A percentile compares a stretch with the other conserved stretches of the same genome.
Conservation (phyloP, 2,113 vertebrate species). For the Phocoena phocoena region DNA sequence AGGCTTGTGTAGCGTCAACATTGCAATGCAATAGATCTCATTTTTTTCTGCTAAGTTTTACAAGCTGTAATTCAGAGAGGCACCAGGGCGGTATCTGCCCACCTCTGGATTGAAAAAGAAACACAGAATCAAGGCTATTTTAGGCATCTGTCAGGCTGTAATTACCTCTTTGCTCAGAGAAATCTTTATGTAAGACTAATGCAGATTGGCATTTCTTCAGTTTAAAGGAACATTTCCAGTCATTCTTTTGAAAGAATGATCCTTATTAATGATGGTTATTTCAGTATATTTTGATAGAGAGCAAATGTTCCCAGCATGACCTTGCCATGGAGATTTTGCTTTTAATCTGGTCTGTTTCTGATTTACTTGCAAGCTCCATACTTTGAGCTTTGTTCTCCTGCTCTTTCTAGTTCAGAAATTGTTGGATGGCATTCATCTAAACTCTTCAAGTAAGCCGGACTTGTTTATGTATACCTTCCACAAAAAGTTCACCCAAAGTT, state of each 20-base stretch:
- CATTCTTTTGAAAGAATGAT: slow-evolving; percentile 58
- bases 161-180: slow-evolving; percentile 69
- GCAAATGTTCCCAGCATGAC: slow-evolving; percentile 33
- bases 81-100: slow-evolving; percentile 69
- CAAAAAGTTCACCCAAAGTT: not conserved
- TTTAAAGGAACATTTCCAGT: slow-evolving; percentile 66
- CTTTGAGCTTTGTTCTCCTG: not conserved
- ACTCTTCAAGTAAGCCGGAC: not conserved
- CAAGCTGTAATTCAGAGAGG: slow-evolving; percentile 66
- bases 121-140: slow-evolving; percentile 72
- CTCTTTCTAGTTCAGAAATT: slow-evolving; percentile 25
- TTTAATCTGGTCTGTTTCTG: slow-evolving; percentile 27
- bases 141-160: slow-evolving; percentile 71
- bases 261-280: slow-evolving; percentile 52
- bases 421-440: not conserved
- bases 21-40: slow-evolving; percentile 1
- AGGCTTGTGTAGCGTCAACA: slow-evolving; percentile 30
- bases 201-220: slow-evolving; percentile 71
- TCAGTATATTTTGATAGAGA: slow-evolving; percentile 52
- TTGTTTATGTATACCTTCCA: not conserved
- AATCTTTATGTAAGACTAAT: slow-evolving; percentile 78
- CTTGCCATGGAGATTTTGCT: slow-evolving; percentile 25
- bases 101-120: slow-evolving; percentile 76
- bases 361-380: not conserved
- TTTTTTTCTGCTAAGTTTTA: slow-evolving; percentile 50